These are phyloP conservation scores for Pyrocephalus nanus DNA, from an alignment of 2,797 vertebrate species.

Conservation along the genomic window DNA sequence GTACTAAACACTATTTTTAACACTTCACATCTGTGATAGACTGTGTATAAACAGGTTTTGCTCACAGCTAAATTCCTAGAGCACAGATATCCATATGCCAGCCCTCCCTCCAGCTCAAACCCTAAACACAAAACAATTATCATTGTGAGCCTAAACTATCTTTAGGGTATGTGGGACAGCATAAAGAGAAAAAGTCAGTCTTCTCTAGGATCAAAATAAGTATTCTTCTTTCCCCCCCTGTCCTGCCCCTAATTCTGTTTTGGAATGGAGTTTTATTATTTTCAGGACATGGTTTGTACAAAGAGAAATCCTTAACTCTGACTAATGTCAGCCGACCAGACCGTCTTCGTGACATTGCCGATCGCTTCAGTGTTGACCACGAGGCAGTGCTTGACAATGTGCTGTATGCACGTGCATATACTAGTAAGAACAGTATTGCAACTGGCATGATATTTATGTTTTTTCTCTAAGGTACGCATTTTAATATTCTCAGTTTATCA, in stretches of 20 bases:
- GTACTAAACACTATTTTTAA: conserved; percentile 12
- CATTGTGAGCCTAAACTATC: not conserved
- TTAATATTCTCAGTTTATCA: not conserved
- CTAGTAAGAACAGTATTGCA: conserved; percentile 80
- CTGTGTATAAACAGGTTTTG: conserved; percentile 36
- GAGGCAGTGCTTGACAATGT: conserved; percentile 97
- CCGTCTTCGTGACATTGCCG: conserved; percentile 92
- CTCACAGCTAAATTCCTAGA: conserved; percentile 13
- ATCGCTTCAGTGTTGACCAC: conserved; percentile 92
- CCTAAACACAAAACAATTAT: not conserved
- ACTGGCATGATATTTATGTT: not conserved
- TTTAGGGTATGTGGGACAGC: not conserved
- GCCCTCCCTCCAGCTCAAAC: not conserved
- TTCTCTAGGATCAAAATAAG: conserved; percentile 14
- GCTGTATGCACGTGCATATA: conserved; percentile 95
- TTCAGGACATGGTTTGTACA: not conserved
- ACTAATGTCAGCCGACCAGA: conserved; percentile 87
- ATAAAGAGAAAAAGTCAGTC: conserved; percentile 3
- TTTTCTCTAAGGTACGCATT: not conserved
- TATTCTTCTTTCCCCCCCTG: not conserved
- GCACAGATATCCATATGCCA: not conserved
- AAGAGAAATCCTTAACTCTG: conserved; percentile 72
- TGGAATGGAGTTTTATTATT: not conserved
- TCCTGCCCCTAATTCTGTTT: not conserved
- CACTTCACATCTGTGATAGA: not conserved